Conservation (phyloP, 2,113 vertebrate genomes). For the Parus major region DNA sequence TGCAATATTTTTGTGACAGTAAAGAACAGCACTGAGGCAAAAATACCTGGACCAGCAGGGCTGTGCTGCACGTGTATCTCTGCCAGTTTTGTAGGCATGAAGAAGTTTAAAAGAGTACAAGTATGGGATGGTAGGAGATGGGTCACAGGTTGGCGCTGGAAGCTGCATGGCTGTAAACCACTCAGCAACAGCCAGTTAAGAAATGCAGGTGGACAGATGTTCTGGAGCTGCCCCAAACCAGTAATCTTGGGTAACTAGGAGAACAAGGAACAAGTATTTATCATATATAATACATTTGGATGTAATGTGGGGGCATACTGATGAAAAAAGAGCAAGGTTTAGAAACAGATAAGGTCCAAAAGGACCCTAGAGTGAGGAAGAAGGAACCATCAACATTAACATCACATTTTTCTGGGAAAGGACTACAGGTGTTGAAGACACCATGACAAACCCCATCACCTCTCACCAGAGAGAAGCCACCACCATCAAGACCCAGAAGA, state of each 20-base stretch:
- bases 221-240: neutral
- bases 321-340: neutral
- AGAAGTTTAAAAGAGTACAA: neutral
- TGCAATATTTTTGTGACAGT: neutral
- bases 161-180: neutral
- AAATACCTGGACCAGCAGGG: neutral
- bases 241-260: neutral
- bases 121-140: neutral
- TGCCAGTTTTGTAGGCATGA: neutral
- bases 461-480: neutral
- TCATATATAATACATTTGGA: neutral
- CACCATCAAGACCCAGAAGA: neutral
- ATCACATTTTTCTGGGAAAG: neutral
- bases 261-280: neutral
- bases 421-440: neutral
- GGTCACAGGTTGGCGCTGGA: neutral
- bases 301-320: neutral
- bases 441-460: accelerated
- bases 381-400: neutral
- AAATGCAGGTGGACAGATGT: neutral
- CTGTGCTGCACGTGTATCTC: neutral
- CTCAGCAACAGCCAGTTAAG: neutral
- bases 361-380: neutral
- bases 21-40: neutral
- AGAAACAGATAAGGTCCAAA: neutral